A percentile compares a stretch with the other conserved stretches of the same genome.
These are phyloP conservation scores for Pterostichus madidus DNA, from an alignment of 2,888 invertebrate genomes.

Conservation along the genomic window DNA sequence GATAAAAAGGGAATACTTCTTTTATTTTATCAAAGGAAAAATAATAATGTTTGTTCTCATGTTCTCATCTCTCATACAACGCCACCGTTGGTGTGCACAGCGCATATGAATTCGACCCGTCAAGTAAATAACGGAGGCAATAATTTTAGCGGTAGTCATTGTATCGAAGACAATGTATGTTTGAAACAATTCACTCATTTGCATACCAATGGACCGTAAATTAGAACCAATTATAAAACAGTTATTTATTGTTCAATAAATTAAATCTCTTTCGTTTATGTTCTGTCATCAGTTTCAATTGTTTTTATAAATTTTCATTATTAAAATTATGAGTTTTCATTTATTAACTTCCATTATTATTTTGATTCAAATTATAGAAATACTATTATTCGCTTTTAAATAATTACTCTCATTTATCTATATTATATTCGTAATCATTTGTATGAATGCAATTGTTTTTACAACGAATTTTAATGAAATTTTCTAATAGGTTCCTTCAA, in stretches of 20 bases:
- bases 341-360: neutral
- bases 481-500: too few relatives aligned
- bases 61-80: neutral
- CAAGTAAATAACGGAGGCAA: constrained; percentile 62
- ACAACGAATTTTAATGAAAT: too few relatives aligned
- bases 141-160: constrained; percentile 61
- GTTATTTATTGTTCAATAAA: constrained; percentile 64
- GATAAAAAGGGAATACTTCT: neutral
- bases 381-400: too few relatives aligned
- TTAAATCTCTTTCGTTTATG: constrained; percentile 53
- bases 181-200: constrained; percentile 64
- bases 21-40: neutral
- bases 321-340: constrained; percentile 21
- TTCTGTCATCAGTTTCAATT: constrained; percentile 41
- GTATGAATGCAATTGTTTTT: too few relatives aligned
- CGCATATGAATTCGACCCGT: constrained; percentile 50
- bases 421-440: too few relatives aligned
- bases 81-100: neutral
- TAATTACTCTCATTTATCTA: too few relatives aligned
- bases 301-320: constrained; percentile 45
- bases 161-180: constrained; percentile 64
- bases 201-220: constrained; percentile 64
- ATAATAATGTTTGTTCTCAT: neutral
- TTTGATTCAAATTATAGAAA: too few relatives aligned
- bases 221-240: constrained; percentile 64